phyloP scores from a whole-genome alignment of 2,888 invertebrate genomes.

The Toxonevra muliebris region DNA sequence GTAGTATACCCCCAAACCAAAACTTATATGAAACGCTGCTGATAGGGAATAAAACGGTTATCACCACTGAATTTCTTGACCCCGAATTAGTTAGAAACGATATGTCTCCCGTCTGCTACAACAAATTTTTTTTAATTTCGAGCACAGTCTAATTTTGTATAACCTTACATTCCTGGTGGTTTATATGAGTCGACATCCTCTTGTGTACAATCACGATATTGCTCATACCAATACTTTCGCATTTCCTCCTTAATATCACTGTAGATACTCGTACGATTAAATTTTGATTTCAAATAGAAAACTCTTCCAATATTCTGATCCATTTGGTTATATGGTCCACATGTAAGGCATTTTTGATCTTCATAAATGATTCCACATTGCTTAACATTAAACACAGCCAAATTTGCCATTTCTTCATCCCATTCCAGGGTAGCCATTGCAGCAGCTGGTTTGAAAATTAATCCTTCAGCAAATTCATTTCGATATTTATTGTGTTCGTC shows the following conservation, averaged over 20 bases:
- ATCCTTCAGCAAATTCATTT: conserved; percentile 30
- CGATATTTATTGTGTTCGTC: conserved; percentile 29
- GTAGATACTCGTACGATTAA: conserved; percentile 17
- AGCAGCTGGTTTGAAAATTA: conserved; percentile 22
- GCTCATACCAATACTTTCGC: conserved; percentile 23
- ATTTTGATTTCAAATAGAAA: conserved; percentile 23
- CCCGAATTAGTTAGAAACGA: too few relatives aligned
- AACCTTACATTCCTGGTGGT: conserved; percentile 25
- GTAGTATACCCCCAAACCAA: too few relatives aligned
- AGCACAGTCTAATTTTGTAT: too few relatives aligned
- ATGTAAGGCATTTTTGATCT: conserved; percentile 23
- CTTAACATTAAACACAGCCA: conserved; percentile 51
- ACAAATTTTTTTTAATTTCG: too few relatives aligned
- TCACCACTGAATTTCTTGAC: too few relatives aligned
- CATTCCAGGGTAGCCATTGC: conserved; percentile 53
- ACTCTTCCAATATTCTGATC: conserved; percentile 29
- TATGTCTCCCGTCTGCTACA: too few relatives aligned
- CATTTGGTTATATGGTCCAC: conserved; percentile 19
- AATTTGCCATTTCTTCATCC: conserved; percentile 49
- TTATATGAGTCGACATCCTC: conserved; percentile 27
- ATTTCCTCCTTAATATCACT: conserved; percentile 21
- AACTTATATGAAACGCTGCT: too few relatives aligned
- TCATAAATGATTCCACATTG: conserved; percentile 44
- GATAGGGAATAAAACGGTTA: too few relatives aligned
- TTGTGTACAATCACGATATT: conserved; percentile 24